Percentiles rank a stretch among this genome's conserved stretches.
These are phyloP conservation scores for Leptodactylus fuscus DNA, from an alignment of 2,113 vertebrate genomes.

Conservation along the genomic window DNA sequence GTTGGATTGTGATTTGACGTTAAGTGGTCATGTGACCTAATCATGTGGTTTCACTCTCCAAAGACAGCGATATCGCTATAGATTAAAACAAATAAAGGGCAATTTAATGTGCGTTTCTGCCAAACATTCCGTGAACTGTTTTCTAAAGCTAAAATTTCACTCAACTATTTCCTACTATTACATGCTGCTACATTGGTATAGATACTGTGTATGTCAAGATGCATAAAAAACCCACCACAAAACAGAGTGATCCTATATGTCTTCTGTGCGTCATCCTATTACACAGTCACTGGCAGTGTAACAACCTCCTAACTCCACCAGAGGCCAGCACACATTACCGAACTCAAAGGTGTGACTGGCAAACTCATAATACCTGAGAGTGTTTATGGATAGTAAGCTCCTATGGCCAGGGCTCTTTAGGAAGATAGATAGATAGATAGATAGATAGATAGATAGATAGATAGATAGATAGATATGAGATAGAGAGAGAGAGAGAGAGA, in stretches of 20 bases:
- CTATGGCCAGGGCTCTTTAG: background rate
- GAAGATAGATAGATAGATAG: background rate
- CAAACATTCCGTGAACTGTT: too few relatives aligned
- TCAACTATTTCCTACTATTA: too few relatives aligned
- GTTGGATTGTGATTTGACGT: too few relatives aligned
- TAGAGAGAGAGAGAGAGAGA: background rate
- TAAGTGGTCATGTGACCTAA: background rate
- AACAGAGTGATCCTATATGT: background rate
- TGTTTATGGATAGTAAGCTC: background rate
- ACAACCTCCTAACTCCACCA: background rate
- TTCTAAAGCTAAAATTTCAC: too few relatives aligned
- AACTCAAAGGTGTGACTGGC: background rate
- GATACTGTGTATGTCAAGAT: too few relatives aligned
- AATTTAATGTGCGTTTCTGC: too few relatives aligned
- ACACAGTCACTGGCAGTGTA: background rate
- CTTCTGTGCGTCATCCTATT: too few relatives aligned
- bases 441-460: background rate
- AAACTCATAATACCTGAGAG: background rate
- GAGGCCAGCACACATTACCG: constrained; percentile 5
- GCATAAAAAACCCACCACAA: too few relatives aligned
- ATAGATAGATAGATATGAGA: background rate
- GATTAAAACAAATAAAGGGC: too few relatives aligned
- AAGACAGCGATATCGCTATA: too few relatives aligned
- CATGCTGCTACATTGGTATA: too few relatives aligned
- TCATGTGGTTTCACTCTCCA: too few relatives aligned